phyloP scores from a whole-genome alignment of 2,113 vertebrate species.

The Solea solea region DNA sequence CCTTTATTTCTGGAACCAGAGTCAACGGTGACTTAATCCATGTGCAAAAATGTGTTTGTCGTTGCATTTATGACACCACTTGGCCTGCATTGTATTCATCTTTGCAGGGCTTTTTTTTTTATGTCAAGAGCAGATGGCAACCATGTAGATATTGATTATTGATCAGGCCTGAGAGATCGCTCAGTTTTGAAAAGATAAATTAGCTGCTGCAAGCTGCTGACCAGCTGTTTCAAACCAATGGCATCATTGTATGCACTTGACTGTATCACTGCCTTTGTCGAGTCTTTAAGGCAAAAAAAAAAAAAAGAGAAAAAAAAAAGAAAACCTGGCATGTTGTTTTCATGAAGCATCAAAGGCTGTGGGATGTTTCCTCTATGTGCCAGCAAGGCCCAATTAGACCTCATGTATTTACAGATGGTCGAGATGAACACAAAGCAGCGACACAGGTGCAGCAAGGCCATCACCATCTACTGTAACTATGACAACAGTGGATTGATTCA shows the following conservation, averaged over 20 bases:
- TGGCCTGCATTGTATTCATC: conserved; percentile 39
- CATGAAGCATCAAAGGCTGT: conserved; percentile 15
- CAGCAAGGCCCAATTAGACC: conserved; percentile 52
- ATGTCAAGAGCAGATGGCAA: conserved; percentile 73
- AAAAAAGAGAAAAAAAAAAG: conserved; percentile 22
- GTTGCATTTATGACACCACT: conserved; percentile 15
- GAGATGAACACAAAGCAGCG: conserved; percentile 73
- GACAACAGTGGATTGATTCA: conserved; percentile 83
- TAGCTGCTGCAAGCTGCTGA: conserved; percentile 77
- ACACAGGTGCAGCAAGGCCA: conserved; percentile 80
- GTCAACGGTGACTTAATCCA: conserved; percentile 25
- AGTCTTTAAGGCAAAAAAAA: conserved; percentile 41
- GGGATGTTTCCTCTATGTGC: conserved; percentile 28
- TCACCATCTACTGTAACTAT: conserved; percentile 82
- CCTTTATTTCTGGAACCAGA: conserved; percentile 37
- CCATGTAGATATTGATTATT: conserved; percentile 78
- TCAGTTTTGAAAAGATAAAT: conserved; percentile 80
- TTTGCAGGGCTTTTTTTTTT: conserved; percentile 28
- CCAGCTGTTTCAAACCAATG: conserved; percentile 76
- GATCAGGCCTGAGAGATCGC: conserved; percentile 70
- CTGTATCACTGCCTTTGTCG: conserved; percentile 59
- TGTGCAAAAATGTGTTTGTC: conserved; percentile 31
- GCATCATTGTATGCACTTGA: conserved; percentile 64
- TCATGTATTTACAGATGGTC: conserved; percentile 61
- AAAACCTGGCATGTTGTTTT: conserved; percentile 25